These are phyloP conservation scores for Sebastes steindachneri DNA, from an alignment of 2,797 vertebrate genomes.

Conservation along the genomic window DNA sequence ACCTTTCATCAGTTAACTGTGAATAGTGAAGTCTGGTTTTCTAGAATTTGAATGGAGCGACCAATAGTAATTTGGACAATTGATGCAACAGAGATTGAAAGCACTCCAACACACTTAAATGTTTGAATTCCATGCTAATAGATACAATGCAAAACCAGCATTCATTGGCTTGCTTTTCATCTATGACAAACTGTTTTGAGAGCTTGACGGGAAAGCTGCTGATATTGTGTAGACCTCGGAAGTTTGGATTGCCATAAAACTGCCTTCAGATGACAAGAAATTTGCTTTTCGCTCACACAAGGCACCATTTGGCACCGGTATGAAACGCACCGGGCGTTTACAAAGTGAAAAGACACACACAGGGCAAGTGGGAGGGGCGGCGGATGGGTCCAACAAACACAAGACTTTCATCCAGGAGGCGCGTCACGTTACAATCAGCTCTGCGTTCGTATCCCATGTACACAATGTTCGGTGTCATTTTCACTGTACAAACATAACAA, in stretches of 20 bases:
- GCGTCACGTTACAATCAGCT: no score
- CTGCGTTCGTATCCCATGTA: no score
- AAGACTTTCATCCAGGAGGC: no score
- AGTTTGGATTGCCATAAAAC: background rate
- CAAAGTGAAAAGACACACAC: no score
- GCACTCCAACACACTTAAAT: background rate
- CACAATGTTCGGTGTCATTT: no score
- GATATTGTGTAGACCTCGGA: background rate
- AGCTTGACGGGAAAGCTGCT: background rate
- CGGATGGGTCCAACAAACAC: no score
- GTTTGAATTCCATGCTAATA: background rate
- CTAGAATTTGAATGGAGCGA: background rate
- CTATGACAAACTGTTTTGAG: background rate
- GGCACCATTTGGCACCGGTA: no score
- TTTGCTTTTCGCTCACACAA: background rate
- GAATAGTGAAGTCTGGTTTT: background rate
- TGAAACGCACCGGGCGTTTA: no score
- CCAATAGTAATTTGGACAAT: background rate
- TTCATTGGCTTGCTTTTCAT: background rate
- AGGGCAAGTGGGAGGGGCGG: no score
- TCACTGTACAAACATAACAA: no score
- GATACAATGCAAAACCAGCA: background rate
- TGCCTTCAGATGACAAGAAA: background rate
- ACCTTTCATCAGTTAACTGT: background rate
- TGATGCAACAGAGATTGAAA: background rate